Percentiles rank a stretch among this genome's conserved stretches.
Conservation (phyloP, 2,888 invertebrate species). For the Lycaena phlaeas region DNA sequence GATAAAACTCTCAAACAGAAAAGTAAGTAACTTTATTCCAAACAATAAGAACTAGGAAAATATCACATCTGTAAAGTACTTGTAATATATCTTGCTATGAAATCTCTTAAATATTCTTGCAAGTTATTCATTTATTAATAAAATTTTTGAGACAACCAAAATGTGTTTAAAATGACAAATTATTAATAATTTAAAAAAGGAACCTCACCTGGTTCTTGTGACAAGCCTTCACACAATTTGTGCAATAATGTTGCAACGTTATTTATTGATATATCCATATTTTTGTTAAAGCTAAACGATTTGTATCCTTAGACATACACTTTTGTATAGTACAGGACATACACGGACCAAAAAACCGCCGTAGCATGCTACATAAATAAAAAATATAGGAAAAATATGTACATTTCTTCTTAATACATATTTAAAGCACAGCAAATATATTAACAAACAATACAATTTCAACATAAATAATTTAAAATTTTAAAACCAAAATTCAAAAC, state of each 20-base stretch:
- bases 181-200: constrained; percentile 16
- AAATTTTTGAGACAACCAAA: constrained; percentile 7
- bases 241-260: constrained; percentile 46
- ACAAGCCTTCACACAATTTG: constrained; percentile 54
- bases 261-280: constrained; percentile 40
- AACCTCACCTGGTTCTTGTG: constrained; percentile 51
- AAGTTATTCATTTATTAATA: constrained; percentile 33
- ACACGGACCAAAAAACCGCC: too few relatives aligned
- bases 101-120: constrained; percentile 28
- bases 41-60: too few relatives aligned
- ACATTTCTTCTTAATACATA: too few relatives aligned
- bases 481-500: too few relatives aligned
- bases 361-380: too few relatives aligned
- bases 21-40: neutral
- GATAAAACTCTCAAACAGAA: too few relatives aligned
- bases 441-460: too few relatives aligned
- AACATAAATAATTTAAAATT: too few relatives aligned
- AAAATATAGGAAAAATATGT: too few relatives aligned
- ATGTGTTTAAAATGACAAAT: constrained; percentile 14
- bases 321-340: too few relatives aligned
- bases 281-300: neutral
- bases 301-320: too few relatives aligned
- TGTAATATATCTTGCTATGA: constrained; percentile 11
- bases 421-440: too few relatives aligned
- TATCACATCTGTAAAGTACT: neutral